phyloP scores from a whole-genome alignment of 2,113 vertebrate genomes.

The Notarius quadriscutis region DNA sequence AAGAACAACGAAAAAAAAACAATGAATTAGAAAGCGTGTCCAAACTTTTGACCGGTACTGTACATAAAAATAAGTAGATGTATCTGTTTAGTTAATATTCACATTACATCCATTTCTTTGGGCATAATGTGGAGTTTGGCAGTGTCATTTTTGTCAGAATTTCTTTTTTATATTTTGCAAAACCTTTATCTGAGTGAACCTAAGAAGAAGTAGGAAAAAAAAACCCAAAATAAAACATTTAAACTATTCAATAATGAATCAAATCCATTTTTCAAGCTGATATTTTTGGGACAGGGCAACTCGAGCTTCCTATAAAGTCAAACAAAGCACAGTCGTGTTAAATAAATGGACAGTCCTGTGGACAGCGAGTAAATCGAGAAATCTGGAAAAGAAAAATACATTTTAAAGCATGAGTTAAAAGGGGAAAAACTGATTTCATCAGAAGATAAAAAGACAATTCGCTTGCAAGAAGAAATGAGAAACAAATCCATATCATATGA shows the following conservation, averaged over 20 bases:
- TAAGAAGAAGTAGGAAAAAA: not conserved
- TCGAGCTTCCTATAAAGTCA: constrained; percentile 60
- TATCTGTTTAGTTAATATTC: too few relatives aligned
- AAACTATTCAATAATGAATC: not conserved
- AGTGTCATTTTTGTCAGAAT: not conserved
- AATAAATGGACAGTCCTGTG: constrained; percentile 50
- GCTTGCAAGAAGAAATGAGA: constrained; percentile 70
- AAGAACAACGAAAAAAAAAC: too few relatives aligned
- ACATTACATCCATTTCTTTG: too few relatives aligned
- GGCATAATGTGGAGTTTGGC: too few relatives aligned
- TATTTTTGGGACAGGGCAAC: constrained; percentile 15
- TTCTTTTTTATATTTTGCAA: not conserved
- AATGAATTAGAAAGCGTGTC: too few relatives aligned
- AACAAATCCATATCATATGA: constrained; percentile 56
- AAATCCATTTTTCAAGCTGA: not conserved
- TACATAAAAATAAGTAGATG: too few relatives aligned
- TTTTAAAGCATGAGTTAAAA: constrained; percentile 46
- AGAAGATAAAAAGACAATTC: constrained; percentile 57
- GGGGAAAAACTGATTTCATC: constrained; percentile 59
- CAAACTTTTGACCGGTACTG: too few relatives aligned
- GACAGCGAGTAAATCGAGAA: constrained; percentile 47
- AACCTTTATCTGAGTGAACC: not conserved
- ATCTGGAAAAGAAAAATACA: constrained; percentile 39
- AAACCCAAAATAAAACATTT: too few relatives aligned
- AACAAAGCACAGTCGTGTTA: constrained; percentile 53